A percentile compares a stretch with the other conserved stretches of the same genome.
These are phyloP conservation scores for Drepanosiphum platanoidis DNA, from an alignment of 2,888 invertebrate species.

Conservation along the genomic window DNA sequence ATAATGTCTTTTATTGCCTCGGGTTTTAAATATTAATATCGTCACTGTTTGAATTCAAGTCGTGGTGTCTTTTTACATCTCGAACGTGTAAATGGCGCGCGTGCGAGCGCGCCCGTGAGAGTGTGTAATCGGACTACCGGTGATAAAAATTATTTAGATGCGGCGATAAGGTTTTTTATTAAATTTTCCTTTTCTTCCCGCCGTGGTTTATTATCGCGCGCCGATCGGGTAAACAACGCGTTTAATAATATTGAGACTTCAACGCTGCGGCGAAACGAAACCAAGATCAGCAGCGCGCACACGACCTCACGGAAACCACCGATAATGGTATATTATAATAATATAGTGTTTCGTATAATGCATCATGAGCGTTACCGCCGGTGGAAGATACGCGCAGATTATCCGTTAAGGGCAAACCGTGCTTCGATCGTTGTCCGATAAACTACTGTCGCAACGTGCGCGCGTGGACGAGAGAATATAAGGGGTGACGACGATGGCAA, in stretches of 20 bases:
- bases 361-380: neutral
- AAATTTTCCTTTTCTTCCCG: neutral
- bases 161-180: conserved; percentile 4
- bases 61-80: neutral
- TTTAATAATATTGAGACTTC: conserved; percentile 27
- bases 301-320: conserved; percentile 36
- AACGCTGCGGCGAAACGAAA: neutral
- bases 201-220: neutral
- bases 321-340: too few relatives aligned
- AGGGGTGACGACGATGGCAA: neutral
- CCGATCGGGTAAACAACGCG: conserved; percentile 6
- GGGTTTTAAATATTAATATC: neutral
- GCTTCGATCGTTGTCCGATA: conserved; percentile 31
- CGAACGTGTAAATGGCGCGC: neutral
- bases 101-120: neutral
- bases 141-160: conserved; percentile 13
- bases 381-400: conserved; percentile 9
- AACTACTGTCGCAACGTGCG: neutral
- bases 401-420: conserved; percentile 34
- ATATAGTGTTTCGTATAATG: neutral
- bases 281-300: neutral
- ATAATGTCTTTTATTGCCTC: neutral
- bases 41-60: neutral
- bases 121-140: conserved; percentile 12
- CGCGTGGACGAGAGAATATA: neutral